Conservation (phyloP, 2,888 invertebrate species). For the Hoplodrina ambigua region DNA sequence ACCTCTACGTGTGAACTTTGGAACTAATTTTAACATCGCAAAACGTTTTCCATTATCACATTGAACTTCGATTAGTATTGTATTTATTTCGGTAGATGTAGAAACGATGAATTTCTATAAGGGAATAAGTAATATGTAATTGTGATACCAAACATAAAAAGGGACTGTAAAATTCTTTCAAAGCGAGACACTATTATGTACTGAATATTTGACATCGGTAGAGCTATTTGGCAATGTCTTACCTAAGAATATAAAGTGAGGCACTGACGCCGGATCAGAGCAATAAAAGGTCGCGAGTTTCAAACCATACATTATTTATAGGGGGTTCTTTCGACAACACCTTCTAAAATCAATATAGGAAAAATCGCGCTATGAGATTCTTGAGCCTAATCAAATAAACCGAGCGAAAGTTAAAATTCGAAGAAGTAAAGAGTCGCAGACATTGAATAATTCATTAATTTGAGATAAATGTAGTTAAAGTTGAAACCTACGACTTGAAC, state of each 20-base stretch:
- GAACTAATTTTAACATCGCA: not conserved
- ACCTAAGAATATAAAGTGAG: slow-evolving; percentile 49
- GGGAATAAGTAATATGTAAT: not conserved
- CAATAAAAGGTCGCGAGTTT: slow-evolving; percentile 69
- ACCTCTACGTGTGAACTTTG: slow-evolving; percentile 3
- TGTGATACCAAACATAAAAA: not conserved
- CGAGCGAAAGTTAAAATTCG: slow-evolving; percentile 76
- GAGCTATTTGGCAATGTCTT: slow-evolving; percentile 49
- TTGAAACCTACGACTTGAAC: slow-evolving; percentile 11
- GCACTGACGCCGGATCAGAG: slow-evolving; percentile 52
- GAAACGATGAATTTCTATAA: not conserved
- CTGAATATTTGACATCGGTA: slow-evolving; percentile 51
- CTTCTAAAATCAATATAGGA: slow-evolving; percentile 73
- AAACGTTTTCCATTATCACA: not conserved
- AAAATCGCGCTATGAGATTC: slow-evolving; percentile 68
- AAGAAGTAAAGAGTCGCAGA: slow-evolving; percentile 69
- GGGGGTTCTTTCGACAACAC: slow-evolving; percentile 68
- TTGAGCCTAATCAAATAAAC: slow-evolving; percentile 79
- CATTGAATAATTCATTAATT: slow-evolving; percentile 77
- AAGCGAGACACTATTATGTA: slow-evolving; percentile 18
- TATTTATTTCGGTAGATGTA: not conserved
- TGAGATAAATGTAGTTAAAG: slow-evolving; percentile 64
- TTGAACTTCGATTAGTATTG: not conserved
- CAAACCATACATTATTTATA: slow-evolving; percentile 75
- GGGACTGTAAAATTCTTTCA: slow-evolving; percentile 11